Conservation (phyloP, 2,888 invertebrate genomes). For the Rosalia funebris region DNA sequence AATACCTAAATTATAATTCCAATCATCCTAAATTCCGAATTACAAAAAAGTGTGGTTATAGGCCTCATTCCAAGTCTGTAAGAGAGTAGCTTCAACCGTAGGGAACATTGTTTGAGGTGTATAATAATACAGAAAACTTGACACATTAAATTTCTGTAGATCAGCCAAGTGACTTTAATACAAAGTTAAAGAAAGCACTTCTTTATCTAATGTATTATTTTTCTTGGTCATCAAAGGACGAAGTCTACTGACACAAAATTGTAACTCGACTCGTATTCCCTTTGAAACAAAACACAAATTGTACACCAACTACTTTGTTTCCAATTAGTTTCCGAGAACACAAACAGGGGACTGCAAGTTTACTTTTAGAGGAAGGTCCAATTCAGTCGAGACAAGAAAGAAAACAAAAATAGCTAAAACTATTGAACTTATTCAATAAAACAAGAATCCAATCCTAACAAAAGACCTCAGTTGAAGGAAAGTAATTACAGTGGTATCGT, state of each 20-base stretch:
- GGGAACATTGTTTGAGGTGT: no score
- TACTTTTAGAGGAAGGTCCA: slow-evolving; percentile 36
- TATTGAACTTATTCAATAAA: slow-evolving; percentile 45
- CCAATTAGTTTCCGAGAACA: slow-evolving; percentile 33
- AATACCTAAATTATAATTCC: no score
- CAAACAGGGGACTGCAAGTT: slow-evolving; percentile 31
- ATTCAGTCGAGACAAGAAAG: slow-evolving; percentile 33
- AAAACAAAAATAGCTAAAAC: slow-evolving; percentile 39
- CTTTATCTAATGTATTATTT: no score
- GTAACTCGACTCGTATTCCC: slow-evolving; percentile 1
- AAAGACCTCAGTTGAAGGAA: slow-evolving; percentile 39
- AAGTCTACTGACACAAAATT: slow-evolving; percentile 9
- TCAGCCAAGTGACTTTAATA: no score
- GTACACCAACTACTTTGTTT: slow-evolving; percentile 30
- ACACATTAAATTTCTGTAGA: no score
- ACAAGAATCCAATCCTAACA: slow-evolving; percentile 33
- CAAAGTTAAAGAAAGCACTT: no score
- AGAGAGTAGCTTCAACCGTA: no score
- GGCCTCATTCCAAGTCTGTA: no score
- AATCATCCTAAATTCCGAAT: no score
- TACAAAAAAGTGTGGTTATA: no score
- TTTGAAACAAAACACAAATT: slow-evolving; percentile 23
- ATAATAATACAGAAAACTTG: no score
- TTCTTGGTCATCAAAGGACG: slow-evolving; percentile 5
- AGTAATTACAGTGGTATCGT: slow-evolving; percentile 43